Base-by-base conservation (phyloP, 2,888 invertebrate genomes). In the Archips crataeganus region DNA sequence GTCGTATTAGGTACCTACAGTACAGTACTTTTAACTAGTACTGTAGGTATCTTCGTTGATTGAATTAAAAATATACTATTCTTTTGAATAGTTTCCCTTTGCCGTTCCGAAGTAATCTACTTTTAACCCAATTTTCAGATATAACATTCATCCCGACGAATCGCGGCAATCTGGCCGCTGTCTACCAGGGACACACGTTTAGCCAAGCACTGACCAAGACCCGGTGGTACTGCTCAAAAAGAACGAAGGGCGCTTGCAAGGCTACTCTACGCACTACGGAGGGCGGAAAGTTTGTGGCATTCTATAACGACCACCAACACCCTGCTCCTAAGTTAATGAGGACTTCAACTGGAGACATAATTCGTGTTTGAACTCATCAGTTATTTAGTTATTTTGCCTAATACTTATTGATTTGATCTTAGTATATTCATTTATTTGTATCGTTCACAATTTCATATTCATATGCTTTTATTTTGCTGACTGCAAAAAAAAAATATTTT, bases 181-280 rank as follows among this genome's bases (percentile, higher is more conserved):
- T 83, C 2, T 82, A 79, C 70, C 77, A 75, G 13, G 80, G 81
- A 6, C 77, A 77, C 39, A 83, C 81, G 6, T 84, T 79, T 23
- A 75, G 75, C 9, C 77, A 75, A n/a, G 82, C 80, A 79, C 71
- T 61, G n/a, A 79, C 69, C 59, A 81, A 77, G 59, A 80, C 76
- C 0, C 61, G 82, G 63, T 81, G 83, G 81, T 80, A 80, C 57
- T 84, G 84, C 45, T 83, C 84, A 0, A 79, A 62, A 67, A 32
- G 9, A 36, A 23, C 15, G 23, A 32, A 5, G 42, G 59, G 47
- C 11, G 67, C 70, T 3, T 75, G 75, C 10, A 67, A 63, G 39
- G 70, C 70, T 42, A 54, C 65, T 9, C 36, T 74, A 2, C 6
- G 60, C 4, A 34, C 49, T n/a, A 63, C 68, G 5, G 57, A 65